Evolutionary conservation across 2,888 invertebrate genomes (phyloP).

Genomic region (Stenoptilia bipunctidactyla): DNA sequence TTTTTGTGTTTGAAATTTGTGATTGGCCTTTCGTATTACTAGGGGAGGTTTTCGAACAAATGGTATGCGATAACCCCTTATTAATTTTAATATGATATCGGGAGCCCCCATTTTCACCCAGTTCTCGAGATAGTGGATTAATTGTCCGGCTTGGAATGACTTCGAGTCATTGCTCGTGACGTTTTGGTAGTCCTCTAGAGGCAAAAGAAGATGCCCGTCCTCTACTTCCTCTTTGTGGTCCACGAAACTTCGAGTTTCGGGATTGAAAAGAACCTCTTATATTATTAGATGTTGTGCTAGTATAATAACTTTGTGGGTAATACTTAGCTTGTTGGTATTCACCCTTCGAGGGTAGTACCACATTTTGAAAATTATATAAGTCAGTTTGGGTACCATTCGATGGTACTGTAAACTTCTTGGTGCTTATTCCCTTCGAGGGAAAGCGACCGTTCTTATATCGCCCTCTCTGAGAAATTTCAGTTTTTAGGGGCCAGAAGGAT

Average conservation of each 20-base stretch:
- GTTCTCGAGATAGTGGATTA: neutral
- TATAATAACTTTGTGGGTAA: neutral
- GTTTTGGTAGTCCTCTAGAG: neutral
- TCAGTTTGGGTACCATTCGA: neutral
- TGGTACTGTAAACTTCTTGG: neutral
- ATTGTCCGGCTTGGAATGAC: slow-evolving; percentile 1
- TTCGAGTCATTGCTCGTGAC: neutral
- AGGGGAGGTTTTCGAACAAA: too few relatives aligned
- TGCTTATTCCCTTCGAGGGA: slow-evolving; percentile 10
- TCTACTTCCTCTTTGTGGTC: neutral
- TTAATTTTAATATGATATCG: slow-evolving; percentile 1
- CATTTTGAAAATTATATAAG: neutral
- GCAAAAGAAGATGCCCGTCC: neutral
- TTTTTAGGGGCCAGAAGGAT: slow-evolving; percentile 12
- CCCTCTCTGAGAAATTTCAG: neutral
- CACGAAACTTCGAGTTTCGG: neutral
- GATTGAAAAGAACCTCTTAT: neutral
- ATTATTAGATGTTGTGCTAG: neutral
- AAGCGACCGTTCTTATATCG: neutral
- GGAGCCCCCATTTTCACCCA: slow-evolving; percentile 3
- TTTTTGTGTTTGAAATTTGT: neutral
- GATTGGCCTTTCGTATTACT: slow-evolving; percentile 3
- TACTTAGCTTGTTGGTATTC: neutral
- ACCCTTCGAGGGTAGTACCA: slow-evolving; percentile 12
- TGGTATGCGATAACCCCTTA: too few relatives aligned